A percentile compares a stretch with the other conserved stretches of the same genome.
These are phyloP conservation scores for Triops cancriformis DNA, from an alignment of 1,140 invertebrate species.

Conservation along the genomic window DNA sequence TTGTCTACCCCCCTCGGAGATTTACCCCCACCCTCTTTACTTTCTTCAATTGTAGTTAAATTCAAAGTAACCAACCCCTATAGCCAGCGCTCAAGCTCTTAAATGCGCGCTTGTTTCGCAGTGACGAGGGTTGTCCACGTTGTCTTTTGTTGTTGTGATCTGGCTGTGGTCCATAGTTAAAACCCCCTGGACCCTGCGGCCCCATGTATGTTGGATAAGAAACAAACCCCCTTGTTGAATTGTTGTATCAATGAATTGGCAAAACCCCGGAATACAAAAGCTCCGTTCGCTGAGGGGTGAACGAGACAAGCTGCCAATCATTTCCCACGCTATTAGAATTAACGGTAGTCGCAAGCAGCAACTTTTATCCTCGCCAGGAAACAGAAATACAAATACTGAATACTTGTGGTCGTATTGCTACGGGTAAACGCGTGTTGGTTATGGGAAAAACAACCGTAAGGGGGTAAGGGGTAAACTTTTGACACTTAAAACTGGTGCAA, in stretches of 20 bases:
- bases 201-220: constrained; percentile 2
- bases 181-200: not conserved
- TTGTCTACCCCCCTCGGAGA: constrained; percentile 12
- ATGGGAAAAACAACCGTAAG: too few species aligned
- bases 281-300: not conserved
- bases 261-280: not conserved
- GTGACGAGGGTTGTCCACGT: not conserved
- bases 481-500: too few species aligned
- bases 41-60: constrained; percentile 11
- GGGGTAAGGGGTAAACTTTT: too few species aligned
- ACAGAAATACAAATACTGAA: too few species aligned
- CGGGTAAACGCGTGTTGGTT: too few species aligned
- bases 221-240: constrained; percentile 12
- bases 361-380: too few species aligned
- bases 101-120: constrained; percentile 9
- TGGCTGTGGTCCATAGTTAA: constrained; percentile 5
- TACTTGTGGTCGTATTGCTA: too few species aligned
- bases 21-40: constrained; percentile 12
- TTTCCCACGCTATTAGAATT: constrained; percentile 10
- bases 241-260: constrained; percentile 14
- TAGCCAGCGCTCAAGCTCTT: not conserved
- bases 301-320: not conserved
- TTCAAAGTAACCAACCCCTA: constrained; percentile 13
- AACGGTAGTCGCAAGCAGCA: not conserved
- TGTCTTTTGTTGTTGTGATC: constrained; percentile 3